phyloP scores from a whole-genome alignment of 2,113 vertebrate genomes.

The Speoplatyrhinus poulsoni region DNA sequence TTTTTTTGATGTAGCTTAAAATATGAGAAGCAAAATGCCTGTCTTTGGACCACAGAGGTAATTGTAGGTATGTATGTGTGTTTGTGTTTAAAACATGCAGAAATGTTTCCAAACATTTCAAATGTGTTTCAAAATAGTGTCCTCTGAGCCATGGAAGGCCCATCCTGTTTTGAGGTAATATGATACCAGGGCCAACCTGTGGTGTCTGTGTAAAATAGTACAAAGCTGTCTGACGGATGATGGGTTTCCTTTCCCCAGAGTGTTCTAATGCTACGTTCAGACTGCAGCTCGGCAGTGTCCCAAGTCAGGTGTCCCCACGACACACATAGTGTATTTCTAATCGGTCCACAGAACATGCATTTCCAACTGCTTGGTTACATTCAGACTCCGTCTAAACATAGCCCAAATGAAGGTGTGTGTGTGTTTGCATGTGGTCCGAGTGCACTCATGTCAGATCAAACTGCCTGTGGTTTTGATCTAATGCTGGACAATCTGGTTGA shows the following conservation, averaged over 20 bases:
- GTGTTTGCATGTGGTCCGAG: too few species aligned
- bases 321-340: too few species aligned
- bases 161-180: constrained; percentile 72
- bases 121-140: constrained; percentile 58
- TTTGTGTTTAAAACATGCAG: constrained; percentile 60
- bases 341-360: too few species aligned
- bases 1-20: constrained; percentile 65
- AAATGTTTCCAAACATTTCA: constrained; percentile 69
- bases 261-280: too few species aligned
- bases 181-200: constrained; percentile 64
- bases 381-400: too few species aligned
- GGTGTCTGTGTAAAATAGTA: constrained; percentile 63
- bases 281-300: too few species aligned
- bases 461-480: too few species aligned
- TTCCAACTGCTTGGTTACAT: too few species aligned
- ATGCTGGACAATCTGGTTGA: too few species aligned
- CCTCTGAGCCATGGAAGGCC: constrained; percentile 46
- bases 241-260: constrained; percentile 54
- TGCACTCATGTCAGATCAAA: too few species aligned
- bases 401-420: too few species aligned
- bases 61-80: constrained; percentile 61
- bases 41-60: constrained; percentile 78
- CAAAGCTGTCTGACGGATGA: constrained; percentile 64
- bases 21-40: constrained; percentile 70
- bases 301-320: too few species aligned